These are phyloP conservation scores for Nyctereutes procyonoides DNA, from an alignment of 2,113 vertebrate genomes.

Conservation along the genomic window DNA sequence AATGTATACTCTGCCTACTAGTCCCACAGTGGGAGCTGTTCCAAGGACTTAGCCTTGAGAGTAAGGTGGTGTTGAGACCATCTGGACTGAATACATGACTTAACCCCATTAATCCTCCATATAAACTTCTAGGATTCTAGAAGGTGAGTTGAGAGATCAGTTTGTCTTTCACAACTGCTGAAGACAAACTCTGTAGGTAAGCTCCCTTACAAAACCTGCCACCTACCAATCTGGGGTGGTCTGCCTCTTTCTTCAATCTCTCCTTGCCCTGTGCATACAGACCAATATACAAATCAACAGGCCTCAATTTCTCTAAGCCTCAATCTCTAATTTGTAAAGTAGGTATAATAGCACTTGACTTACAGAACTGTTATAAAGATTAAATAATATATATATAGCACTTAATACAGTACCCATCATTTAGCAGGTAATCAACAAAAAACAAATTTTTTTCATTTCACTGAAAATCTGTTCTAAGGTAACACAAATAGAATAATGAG, in stretches of 20 bases:
- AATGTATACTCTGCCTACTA: not conserved
- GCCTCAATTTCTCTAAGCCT: not conserved
- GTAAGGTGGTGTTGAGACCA: not conserved
- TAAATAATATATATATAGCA: not conserved
- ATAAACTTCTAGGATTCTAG: not conserved
- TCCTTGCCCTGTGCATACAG: not conserved
- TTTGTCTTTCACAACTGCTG: not conserved
- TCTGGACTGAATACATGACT: not conserved
- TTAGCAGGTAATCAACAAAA: slow-evolving; percentile 11
- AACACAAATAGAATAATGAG: slow-evolving; percentile 50
- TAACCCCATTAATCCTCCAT: not conserved
- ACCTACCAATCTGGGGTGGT: not conserved
- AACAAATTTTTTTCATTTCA: slow-evolving; percentile 3
- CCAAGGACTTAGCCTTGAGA: not conserved
- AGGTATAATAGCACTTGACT: not conserved
- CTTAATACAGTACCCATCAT: not conserved
- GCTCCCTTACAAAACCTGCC: not conserved
- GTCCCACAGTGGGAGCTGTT: not conserved
- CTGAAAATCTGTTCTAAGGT: slow-evolving; percentile 41
- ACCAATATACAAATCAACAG: not conserved
- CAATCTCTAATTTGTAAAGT: slow-evolving; percentile 8
- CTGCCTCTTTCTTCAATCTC: not conserved
- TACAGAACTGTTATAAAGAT: slow-evolving; percentile 5
- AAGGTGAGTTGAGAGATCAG: not conserved
- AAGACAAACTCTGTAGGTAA: not conserved